These are phyloP conservation scores for Potorous gilbertii DNA, from an alignment of 2,797 vertebrate species.

Conservation along the genomic window DNA sequence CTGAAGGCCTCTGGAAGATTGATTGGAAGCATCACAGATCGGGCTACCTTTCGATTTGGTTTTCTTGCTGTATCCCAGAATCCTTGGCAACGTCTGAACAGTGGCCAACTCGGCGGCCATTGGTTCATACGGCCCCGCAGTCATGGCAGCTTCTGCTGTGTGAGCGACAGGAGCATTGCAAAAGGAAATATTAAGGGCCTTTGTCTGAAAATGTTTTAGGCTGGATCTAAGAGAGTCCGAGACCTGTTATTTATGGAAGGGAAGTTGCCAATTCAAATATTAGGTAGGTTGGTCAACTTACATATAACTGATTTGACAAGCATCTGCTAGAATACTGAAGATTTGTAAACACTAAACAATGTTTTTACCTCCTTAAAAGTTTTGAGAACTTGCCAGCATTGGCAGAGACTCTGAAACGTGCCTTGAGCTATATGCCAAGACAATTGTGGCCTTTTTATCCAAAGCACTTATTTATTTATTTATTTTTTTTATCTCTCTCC, in stretches of 20 bases:
- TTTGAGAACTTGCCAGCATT: constrained; percentile 88
- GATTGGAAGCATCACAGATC: constrained; percentile 57
- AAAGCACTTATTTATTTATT: constrained; percentile 45
- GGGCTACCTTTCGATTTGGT: constrained; percentile 71
- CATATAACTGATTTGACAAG: constrained; percentile 82
- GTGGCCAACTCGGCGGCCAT: constrained; percentile 82
- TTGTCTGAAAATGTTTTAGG: constrained; percentile 79
- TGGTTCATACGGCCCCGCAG: constrained; percentile 79
- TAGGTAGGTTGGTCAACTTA: constrained; percentile 83
- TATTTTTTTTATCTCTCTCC: constrained; percentile 57
- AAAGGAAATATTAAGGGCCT: constrained; percentile 79
- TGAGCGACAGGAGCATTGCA: constrained; percentile 75
- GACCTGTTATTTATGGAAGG: constrained; percentile 75
- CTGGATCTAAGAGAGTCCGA: constrained; percentile 68
- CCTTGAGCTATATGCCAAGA: constrained; percentile 84
- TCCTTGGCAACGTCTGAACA: constrained; percentile 81
- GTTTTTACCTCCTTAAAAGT: constrained; percentile 89
- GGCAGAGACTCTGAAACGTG: constrained; percentile 85
- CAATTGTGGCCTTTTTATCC: constrained; percentile 85
- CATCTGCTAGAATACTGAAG: constrained; percentile 85
- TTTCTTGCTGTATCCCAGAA: constrained; percentile 81
- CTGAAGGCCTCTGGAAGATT: constrained; percentile 70
- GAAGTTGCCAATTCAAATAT: constrained; percentile 71
- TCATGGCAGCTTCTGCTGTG: constrained; percentile 81
- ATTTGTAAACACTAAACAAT: constrained; percentile 87